Base-by-base conservation (phyloP, 2,888 invertebrate species). In the Acleris sparsana region DNA sequence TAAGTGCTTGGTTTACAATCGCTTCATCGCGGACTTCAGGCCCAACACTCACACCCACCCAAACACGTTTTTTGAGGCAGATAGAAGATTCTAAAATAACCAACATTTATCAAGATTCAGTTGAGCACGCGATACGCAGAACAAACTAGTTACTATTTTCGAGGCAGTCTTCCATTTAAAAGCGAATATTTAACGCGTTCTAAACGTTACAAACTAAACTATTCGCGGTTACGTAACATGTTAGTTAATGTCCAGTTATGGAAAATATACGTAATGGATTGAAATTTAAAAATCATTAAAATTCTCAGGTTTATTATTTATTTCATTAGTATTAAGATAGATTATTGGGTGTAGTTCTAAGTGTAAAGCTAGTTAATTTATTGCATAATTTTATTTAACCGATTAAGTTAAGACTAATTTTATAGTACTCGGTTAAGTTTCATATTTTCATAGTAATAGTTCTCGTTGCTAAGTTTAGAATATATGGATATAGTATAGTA, bases 251-350 rank as follows among this genome's bases (percentile, higher is more conserved):
- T 57, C 48, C 39, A 53, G 48, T 53, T 53, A 57, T 53, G 44
- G 48, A 43, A 64, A 58, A 58, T 25, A 65, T 53, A 44, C 20
- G 11, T 57, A 29, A 49, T 63, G 44, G 57, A 57, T 29, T 61
- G 52, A 33, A 52, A 62, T 57, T 57, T 43, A 39, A 66, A 57
- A 48, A 61, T 17, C 57, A 62, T 66, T 52, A 66, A 62, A 55
- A 61, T 65, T 65, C 55, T 44, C 16, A 7, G 5, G 18, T 52
- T 66, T 39, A 66, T 56, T 51, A 56, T 52, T 55, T 48, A 49
- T 25, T 62, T 57, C 22, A 62, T 66, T 66, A 66, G 48, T 29
- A 33, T 39, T 66, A 66, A 66, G 66, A 62, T 66, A 62, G 43
- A 18, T 18, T 62, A 53, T 56, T 56, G 25, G 66, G 39, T 46